A percentile compares a stretch with the other conserved stretches of the same genome.
Evolutionary conservation across 2,888 invertebrate species (phyloP).

Genomic region (Cephus rjabovi): DNA sequence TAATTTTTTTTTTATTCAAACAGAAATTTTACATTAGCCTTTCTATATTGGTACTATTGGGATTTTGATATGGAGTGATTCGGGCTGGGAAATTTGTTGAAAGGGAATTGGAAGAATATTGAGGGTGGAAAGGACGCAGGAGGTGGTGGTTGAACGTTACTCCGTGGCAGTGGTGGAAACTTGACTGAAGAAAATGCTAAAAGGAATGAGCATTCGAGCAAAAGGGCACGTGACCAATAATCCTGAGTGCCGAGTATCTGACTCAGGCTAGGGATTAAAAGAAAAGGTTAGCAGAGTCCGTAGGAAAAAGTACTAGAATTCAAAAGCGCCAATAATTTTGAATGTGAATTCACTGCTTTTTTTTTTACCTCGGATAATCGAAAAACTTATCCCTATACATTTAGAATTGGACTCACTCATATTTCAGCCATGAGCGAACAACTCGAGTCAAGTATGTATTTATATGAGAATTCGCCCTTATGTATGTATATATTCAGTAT

Average conservation of each 20-base stretch:
- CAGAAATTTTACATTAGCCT: background rate
- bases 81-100: background rate
- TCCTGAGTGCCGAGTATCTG: background rate
- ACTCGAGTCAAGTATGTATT: background rate
- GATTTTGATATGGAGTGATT: background rate
- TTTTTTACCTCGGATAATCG: background rate
- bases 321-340: background rate
- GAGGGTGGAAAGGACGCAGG: background rate
- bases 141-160: background rate
- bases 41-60: background rate
- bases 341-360: background rate
- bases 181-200: conserved; percentile 53
- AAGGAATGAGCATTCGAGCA: conserved; percentile 63
- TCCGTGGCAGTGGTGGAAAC: background rate
- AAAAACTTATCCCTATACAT: background rate
- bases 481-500: background rate
- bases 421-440: background rate
- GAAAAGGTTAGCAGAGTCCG: background rate
- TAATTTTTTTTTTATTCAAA: background rate
- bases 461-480: background rate
- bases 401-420: background rate
- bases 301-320: background rate
- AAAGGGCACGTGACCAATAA: conserved; percentile 38
- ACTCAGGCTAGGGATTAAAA: background rate
- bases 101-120: background rate